Conservation (phyloP, 2,797 vertebrate genomes). For the Crenichthys baileyi region DNA sequence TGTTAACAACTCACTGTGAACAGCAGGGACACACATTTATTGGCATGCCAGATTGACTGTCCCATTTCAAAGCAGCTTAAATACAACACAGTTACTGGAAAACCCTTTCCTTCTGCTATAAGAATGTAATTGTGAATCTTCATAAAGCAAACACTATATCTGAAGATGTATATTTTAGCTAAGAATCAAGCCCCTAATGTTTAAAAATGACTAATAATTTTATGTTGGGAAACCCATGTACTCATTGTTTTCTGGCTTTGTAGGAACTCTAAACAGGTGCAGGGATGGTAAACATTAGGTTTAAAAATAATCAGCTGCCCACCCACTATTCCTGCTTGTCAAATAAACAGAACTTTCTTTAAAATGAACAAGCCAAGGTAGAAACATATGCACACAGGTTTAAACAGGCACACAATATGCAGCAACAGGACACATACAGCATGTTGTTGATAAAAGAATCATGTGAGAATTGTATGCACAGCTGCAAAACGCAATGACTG, state of each 20-base stretch:
- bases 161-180: neutral
- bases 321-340: neutral
- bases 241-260: neutral
- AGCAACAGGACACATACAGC: slow-evolving; percentile 18
- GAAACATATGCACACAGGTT: neutral
- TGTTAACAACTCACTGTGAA: neutral
- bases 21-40: neutral
- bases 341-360: neutral
- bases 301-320: neutral
- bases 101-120: neutral
- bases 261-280: neutral
- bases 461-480: neutral
- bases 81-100: neutral
- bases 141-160: neutral
- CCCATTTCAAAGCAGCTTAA: neutral
- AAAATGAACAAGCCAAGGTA: slow-evolving; percentile 1
- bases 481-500: slow-evolving; percentile 46
- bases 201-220: neutral
- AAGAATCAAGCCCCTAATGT: neutral
- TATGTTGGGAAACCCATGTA: neutral
- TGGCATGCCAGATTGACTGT: neutral
- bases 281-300: neutral
- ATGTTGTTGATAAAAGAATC: slow-evolving; percentile 4
- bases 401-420: slow-evolving; percentile 6
- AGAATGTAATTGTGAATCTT: neutral